Evolutionary conservation across 2,888 invertebrate species (phyloP), one percentile per base, ranked within the genome.

Genomic region (Himalopsyche tibetana): DNA sequence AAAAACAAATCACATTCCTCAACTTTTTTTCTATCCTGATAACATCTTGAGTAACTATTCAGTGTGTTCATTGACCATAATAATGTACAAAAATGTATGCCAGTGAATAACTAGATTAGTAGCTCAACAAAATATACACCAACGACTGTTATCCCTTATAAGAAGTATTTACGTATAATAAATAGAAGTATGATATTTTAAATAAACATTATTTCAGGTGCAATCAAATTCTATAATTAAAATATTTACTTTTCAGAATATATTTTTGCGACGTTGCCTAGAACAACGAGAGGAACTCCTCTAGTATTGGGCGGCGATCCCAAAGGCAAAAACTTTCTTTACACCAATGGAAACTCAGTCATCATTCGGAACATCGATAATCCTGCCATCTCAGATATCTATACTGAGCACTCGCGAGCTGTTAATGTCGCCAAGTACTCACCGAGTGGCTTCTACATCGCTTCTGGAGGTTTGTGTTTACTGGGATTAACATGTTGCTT

Each of bases 381-480:
- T 93, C 98, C 99, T 89, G 96, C 97, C 28, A 96, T 98, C 89
- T 94, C 98, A 88, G 99, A 99, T 91, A 95, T 99, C 89, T 99
- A 99, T 92, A 98, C 99, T 5, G 99, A 99, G 92, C 99, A 99
- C 93, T 97, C 99, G 82, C 96, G 97, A 90, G 95, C 96, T 90
- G 98, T 99, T 5, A 98, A 98, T 91, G 98, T 99, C 86, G 99
- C 99, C 87, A 99, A 99, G 92, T 99, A 99, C 92, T 98, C 99
- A 42, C 99, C 99, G 11, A 98, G 98, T 92, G 98, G 99, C 89
- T 99, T 98, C 93, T 99, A 99, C 92, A 99, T 99, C 90, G 98
- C 99, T 74, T 99, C 99, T 89, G 99, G 98, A 93, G 98, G 98
- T 98, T 94, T 94, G 92, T 89, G 55, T 82, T 63, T 15, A 45